These are phyloP conservation scores for Zelostemma sp. DNA, from an alignment of 1,140 invertebrate species.

Conservation along the genomic window DNA sequence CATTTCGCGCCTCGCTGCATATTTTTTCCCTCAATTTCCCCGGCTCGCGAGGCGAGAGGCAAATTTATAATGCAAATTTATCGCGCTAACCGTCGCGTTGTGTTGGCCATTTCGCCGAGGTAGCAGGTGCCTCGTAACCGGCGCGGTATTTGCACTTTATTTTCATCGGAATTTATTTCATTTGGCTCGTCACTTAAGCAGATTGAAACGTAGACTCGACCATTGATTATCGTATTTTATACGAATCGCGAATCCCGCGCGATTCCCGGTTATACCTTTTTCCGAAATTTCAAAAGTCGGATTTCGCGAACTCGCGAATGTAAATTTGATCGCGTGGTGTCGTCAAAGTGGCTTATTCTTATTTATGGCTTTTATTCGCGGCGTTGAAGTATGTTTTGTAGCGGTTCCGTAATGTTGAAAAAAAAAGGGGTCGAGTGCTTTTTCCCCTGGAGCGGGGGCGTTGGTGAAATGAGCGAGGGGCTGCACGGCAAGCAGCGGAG, in stretches of 20 bases:
- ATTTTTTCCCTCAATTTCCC: slow-evolving; percentile 12
- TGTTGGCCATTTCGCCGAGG: slow-evolving; percentile 27
- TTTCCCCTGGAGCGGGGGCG: too few relatives aligned
- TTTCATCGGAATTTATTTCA: slow-evolving; percentile 28
- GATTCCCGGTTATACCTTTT: too few relatives aligned
- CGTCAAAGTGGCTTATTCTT: slow-evolving; percentile 22
- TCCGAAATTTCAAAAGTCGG: too few relatives aligned
- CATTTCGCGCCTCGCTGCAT: slow-evolving; percentile 12
- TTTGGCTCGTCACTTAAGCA: slow-evolving; percentile 19
- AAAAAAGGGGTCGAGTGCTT: too few relatives aligned
- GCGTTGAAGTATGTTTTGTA: neutral
- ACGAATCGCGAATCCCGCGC: too few relatives aligned
- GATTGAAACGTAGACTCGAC: slow-evolving; percentile 13
- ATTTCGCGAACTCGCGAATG: too few relatives aligned
- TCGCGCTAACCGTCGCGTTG: slow-evolving; percentile 12
- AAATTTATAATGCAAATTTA: slow-evolving; percentile 24
- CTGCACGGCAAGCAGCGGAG: too few relatives aligned
- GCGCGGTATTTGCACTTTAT: slow-evolving; percentile 24
- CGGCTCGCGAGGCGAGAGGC: slow-evolving; percentile 8
- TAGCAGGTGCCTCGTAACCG: slow-evolving; percentile 33
- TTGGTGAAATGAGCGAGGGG: too few relatives aligned
- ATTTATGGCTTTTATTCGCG: slow-evolving; percentile 3
- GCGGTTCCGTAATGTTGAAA: too few relatives aligned
- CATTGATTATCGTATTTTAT: neutral
- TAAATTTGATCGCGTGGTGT: slow-evolving; percentile 4